Base-by-base conservation (phyloP, 2,888 invertebrate genomes). In the Desoria tigrina region DNA sequence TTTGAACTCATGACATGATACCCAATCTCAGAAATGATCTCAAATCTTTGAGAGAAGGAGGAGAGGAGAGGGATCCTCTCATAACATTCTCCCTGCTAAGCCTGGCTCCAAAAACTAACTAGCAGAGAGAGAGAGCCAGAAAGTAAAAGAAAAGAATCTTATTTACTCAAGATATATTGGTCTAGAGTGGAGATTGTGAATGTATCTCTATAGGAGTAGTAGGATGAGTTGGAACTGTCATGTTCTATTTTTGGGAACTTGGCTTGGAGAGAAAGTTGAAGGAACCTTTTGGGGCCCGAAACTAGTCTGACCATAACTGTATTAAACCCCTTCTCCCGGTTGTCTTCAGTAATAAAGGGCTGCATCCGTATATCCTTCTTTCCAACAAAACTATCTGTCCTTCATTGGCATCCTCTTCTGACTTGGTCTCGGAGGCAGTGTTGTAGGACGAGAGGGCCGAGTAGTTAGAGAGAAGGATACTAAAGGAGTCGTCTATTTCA, bases 11-110 rank as follows among this genome's bases (percentile, higher is more conserved):
- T 51, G 51, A 51, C 51, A 51, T 51, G 51, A 51, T 51, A 51
- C 51, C 51, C 51, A 51, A 51, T 51, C 51, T 51, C 51, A 51
- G 23, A 51, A 51, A 51, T 51, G 51, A 51, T 51, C 51, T 51
- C 26, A 26, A 51, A 51, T 2, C 24, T 51, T 26, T 26, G 51
- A 26, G 23, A 51, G 24, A 16, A 7, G 14, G 11, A 21, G 51
- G 9, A 45, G 45, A 18, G 16, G 45, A n/a, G 9, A 11, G 16
- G 6, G 45, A 6, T n/a, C 21, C n/a, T 45, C 4, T 39, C 39
- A 39, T 9, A 9, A 39, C 9, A 6, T 45, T 16, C 45, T 45
- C 6, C 21, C 16, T 21, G 21, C 45, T 18, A 45, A 45, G n/a
- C 21, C 45, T 21, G n/a, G n/a, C 45, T 16, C 16, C 9, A 45